Evolutionary conservation across 2,113 vertebrate genomes (phyloP), one percentile per base, ranked within the genome.

Genomic region (Silurus glanis): DNA sequence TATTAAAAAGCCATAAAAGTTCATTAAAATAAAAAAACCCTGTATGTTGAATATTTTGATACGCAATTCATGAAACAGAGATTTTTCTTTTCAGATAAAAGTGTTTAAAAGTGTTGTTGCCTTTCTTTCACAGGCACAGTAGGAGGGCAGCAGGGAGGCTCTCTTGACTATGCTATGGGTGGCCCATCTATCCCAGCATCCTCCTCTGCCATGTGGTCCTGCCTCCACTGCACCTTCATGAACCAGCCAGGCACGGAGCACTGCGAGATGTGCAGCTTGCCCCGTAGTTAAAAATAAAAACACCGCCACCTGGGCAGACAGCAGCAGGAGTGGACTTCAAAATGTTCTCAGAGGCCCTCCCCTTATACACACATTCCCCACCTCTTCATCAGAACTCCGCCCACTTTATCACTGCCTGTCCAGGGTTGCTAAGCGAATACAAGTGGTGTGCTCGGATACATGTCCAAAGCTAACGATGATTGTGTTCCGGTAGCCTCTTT

Each of bases 251-350:
- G 98, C 94, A 99, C 96, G 0, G 97, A 98, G 93, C 97, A 96
- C 94, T 99, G 98, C 83, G 98, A 99, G 91, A 99, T 99, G 96
- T 99, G 98, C 95, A 97, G 97, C 94, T 96, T 99, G 89, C 98
- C 98, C 80, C 95, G 96, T 82, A 95, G 96, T 95, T 99, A 95
- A 84, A 89, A 75, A 85, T 47, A 49, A 17, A 37, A 71, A 82
- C 84, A 80, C 78, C 64, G 74, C 87, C 19, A 16, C 23, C 25
- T n/a, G 25, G 45, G 86, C 92, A 91, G 92, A 88, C 90, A 90
- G 92, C 91, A 86, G 91, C 66, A 59, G 89, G 90, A 89, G 84
- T 61, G 87, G 89, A 79, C 21, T 16, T 84, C 72, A 84, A 75
- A 82, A 85, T 83, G 81, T 53, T 55, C 81, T 83, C 47, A 84